These are phyloP conservation scores for Augochlora pura DNA, from an alignment of 1,140 invertebrate genomes.

Conservation along the genomic window DNA sequence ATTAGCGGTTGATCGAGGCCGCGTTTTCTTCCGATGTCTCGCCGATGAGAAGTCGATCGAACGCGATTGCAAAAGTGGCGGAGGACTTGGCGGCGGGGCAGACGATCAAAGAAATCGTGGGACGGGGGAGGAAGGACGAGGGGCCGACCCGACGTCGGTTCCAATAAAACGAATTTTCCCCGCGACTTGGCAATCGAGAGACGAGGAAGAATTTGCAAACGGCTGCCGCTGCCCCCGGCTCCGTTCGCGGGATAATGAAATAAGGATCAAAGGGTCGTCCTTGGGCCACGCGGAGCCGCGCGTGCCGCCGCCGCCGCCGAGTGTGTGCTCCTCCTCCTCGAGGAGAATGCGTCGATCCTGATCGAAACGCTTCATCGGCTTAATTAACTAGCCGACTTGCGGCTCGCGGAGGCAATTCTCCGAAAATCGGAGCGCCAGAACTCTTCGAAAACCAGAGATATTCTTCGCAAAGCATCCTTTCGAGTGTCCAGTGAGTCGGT, in stretches of 20 bases:
- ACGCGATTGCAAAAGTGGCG: too few relatives aligned
- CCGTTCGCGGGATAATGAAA: slow-evolving; percentile 74
- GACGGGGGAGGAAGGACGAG: slow-evolving; percentile 39
- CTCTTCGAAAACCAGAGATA: too few relatives aligned
- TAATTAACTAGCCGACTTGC: too few relatives aligned
- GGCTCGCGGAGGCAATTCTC: too few relatives aligned
- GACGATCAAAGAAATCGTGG: slow-evolving; percentile 58
- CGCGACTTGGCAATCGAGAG: slow-evolving; percentile 74
- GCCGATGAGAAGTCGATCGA: too few relatives aligned
- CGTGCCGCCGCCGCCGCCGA: slow-evolving; percentile 17
- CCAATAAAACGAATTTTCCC: slow-evolving; percentile 77
- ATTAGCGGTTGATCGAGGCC: not conserved
- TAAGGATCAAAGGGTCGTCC: slow-evolving; percentile 77
- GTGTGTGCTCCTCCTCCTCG: too few relatives aligned
- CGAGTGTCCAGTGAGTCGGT: too few relatives aligned
- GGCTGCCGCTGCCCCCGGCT: slow-evolving; percentile 59
- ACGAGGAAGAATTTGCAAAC: slow-evolving; percentile 76
- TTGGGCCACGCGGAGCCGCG: slow-evolving; percentile 35
- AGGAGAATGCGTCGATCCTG: too few relatives aligned
- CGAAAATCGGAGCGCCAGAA: too few relatives aligned
- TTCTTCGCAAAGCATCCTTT: too few relatives aligned
- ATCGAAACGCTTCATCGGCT: too few relatives aligned
- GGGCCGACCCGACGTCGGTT: slow-evolving; percentile 54
- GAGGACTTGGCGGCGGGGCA: not conserved
- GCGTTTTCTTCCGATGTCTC: not conserved